Percentiles rank a stretch among this genome's conserved stretches.
These are phyloP conservation scores for Myopa testacea DNA, from an alignment of 2,888 invertebrate genomes.

Conservation along the genomic window DNA sequence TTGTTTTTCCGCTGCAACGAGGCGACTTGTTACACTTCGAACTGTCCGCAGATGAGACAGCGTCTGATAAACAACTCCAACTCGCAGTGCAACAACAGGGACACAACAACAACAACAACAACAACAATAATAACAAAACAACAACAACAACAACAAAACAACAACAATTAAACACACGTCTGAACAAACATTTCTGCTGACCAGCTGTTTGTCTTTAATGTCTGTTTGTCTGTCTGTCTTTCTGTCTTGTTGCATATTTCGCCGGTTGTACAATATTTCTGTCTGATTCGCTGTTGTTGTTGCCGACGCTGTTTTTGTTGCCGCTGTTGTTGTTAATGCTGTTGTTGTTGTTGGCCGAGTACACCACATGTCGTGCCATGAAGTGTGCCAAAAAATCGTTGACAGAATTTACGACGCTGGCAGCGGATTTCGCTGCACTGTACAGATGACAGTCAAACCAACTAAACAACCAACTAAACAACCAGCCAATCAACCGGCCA, in stretches of 20 bases:
- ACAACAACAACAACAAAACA: constrained; percentile 8
- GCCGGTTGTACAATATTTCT: neutral
- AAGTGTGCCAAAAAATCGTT: constrained; percentile 37
- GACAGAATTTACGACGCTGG: constrained; percentile 33
- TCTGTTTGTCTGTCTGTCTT: neutral
- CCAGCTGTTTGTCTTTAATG: neutral
- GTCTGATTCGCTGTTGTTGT: too few species aligned
- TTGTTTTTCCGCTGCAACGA: neutral
- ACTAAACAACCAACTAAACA: neutral
- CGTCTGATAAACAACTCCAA: constrained; percentile 58
- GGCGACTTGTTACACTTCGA: constrained; percentile 62
- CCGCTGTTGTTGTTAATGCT: too few species aligned
- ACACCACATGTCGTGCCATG: constrained; percentile 28
- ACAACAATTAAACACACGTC: constrained; percentile 15
- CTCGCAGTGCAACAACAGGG: constrained; percentile 18
- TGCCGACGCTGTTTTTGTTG: neutral
- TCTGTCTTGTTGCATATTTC: neutral
- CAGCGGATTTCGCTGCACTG: neutral
- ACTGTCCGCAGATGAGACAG: constrained; percentile 61
- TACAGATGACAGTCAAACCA: constrained; percentile 14
- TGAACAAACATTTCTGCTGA: constrained; percentile 6
- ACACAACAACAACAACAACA: constrained; percentile 2
- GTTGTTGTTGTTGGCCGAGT: neutral
- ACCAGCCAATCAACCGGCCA: neutral
- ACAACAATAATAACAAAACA: neutral